Conservation (phyloP, 2,888 invertebrate genomes). For the Pristionchus mayeri region DNA sequence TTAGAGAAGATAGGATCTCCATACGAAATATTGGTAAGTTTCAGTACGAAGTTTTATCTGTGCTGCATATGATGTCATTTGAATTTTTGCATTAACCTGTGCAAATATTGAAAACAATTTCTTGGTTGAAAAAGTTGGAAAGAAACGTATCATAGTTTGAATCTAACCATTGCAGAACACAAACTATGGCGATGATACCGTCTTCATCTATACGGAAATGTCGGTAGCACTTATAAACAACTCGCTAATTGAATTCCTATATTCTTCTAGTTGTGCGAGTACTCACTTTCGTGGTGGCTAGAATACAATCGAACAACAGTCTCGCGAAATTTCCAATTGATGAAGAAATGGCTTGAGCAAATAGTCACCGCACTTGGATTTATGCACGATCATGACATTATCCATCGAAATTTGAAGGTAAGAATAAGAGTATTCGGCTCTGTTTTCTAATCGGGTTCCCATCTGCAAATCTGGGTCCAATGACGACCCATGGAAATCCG, state of each 20-base stretch:
- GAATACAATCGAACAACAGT: background rate
- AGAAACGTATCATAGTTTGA: no score
- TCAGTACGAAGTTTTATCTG: no score
- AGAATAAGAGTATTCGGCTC: no score
- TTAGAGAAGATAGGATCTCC: background rate
- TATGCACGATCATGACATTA: background rate
- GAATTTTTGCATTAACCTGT: no score
- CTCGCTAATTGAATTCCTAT: no score
- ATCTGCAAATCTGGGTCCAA: no score
- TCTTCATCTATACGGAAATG: background rate
- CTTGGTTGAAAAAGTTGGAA: no score
- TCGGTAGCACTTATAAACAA: background rate
- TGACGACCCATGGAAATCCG: no score
- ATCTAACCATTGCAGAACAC: no score
- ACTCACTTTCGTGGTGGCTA: background rate
- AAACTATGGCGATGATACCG: background rate
- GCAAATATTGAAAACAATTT: no score
- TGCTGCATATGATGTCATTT: no score
- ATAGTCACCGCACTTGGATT: background rate
- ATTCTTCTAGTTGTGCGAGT: background rate
- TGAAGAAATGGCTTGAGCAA: background rate
- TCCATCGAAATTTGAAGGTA: background rate
- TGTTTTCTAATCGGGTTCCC: no score
- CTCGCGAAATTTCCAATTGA: background rate
- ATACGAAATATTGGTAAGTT: background rate